These are phyloP conservation scores for Arrhamphus sclerolepis DNA, from an alignment of 2,797 vertebrate species.

Conservation along the genomic window DNA sequence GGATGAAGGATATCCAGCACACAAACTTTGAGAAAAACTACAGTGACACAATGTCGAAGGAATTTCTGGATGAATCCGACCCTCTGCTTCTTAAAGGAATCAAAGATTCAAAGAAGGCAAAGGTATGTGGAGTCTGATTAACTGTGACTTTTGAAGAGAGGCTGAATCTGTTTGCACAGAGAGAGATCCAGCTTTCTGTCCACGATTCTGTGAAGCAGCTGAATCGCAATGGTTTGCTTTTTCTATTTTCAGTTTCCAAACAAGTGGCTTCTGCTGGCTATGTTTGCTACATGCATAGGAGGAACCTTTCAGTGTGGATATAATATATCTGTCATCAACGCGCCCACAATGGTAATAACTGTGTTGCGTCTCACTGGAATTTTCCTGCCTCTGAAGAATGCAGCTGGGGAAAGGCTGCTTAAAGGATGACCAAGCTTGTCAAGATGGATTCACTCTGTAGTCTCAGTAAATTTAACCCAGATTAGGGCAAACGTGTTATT, in stretches of 20 bases:
- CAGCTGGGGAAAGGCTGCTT: too few relatives aligned
- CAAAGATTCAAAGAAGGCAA: conserved; percentile 32
- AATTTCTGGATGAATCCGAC: conserved; percentile 64
- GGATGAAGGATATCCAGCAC: background rate
- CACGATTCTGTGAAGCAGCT: background rate
- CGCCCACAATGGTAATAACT: conserved; percentile 84
- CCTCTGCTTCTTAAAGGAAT: conserved; percentile 69
- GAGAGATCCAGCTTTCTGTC: background rate
- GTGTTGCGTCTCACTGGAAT: background rate
- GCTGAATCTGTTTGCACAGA: background rate
- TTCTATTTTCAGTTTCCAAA: conserved; percentile 79
- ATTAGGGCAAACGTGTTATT: too few relatives aligned
- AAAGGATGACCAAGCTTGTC: too few relatives aligned
- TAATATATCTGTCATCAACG: conserved; percentile 89
- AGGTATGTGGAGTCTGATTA: conserved; percentile 55
- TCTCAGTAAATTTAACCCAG: too few relatives aligned
- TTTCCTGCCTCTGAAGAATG: background rate
- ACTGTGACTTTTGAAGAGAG: background rate
- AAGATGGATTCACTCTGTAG: too few relatives aligned
- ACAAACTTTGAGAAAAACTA: background rate
- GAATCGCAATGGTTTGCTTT: conserved; percentile 6
- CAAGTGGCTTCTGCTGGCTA: conserved; percentile 79
- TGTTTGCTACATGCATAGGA: conserved; percentile 87
- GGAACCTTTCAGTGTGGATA: conserved; percentile 93
- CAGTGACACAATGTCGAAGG: conserved; percentile 55